Base-by-base conservation (phyloP, 2,888 invertebrate species). In the Conistra vaccinii region DNA sequence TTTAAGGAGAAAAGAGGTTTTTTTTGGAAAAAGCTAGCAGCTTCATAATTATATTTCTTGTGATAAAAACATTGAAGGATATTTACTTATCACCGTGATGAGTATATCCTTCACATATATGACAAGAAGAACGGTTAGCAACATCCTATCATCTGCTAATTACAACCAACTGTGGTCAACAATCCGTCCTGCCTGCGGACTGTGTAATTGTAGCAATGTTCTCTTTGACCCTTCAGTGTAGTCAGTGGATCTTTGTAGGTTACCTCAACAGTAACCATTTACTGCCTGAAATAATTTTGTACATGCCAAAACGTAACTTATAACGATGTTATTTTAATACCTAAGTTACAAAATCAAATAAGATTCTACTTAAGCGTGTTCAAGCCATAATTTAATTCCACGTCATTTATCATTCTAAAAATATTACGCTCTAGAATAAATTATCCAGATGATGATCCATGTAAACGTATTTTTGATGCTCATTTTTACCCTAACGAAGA, bases 171-270 rank as follows among this genome's bases (percentile, higher is more conserved):
- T 55, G 62, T 29, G 80, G 80, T 76, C 61, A 79, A 55, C 61
- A 72, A 62, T 42, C 72, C 39, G 39, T 26, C 26, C 39, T 12
- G 23, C 26, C 61, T 12, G 55, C 32, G 48, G 55, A 48, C 76
- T 80, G 80, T 76, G 80, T 80, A 76, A 76, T 76, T 72, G 39
- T 72, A 48, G 72, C 62, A 76, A 80, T 76, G 72, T 80, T 62
- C 80, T 62, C 76, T 61, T 61, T 80, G 76, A 80, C 72, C 80
- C 39, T 57, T 71, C 62, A 39, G 17, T 72, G 48, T 61, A 42
- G 72, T 55, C 71, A 71, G 48, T 79, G 32, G 48, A 45, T 71
- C 53, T 61, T 26, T 71, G 61, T 55, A 45, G 53, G 23, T 17
- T 17, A 23, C 53, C 26, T 61, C 45, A 17, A 20, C 14, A 42